Evolutionary conservation across 2,888 invertebrate species (phyloP), one percentile per base, ranked within the genome.

Genomic region (Tetragnatha montana): DNA sequence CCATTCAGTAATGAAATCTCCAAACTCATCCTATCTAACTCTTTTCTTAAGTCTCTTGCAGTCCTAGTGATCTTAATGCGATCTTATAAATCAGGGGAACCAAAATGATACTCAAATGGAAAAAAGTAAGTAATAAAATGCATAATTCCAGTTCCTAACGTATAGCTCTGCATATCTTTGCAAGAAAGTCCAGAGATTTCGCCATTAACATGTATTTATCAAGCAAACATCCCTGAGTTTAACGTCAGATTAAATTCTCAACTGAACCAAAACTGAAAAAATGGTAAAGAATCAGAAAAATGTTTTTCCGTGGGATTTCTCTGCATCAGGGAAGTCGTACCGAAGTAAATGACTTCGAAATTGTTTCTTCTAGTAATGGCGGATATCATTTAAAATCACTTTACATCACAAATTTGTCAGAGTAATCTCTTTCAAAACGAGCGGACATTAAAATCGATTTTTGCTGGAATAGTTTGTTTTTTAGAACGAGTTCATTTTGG

Each of bases 301-400:
- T 22, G 47, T 49, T 51, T n/a, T 81, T 69, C 68, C 35, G 49
- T 70, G 70, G 71, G 73, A 83, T 74, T 83, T 83, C 35, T 35
- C 74, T 73, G 49, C 82, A 70, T 69, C 71, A 35, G 17, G 21
- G 60, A 22, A 60, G 21, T 76, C 68, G 22, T 68, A 35, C 78
- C 21, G 47, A 21, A 76, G 22, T 60, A 71, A 80, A 80, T 73
- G 86, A 73, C 35, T 78, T 51, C 17, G 49, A 51, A 86, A 86
- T 86, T 86, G 86, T 73, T 86, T 86, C 80, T 60, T 80, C 60
- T 73, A 14, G n/a, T 49, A 51, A 51, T 86, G 79, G 71, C 78
- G 22, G 17, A 78, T 60, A 83, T 88, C 88, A 78, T 88, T 83
- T 74, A 71, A 83, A 82, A 88, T 79, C 88, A 76, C 79, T 88